Evolutionary conservation across 92 coral and sea anemone species (phyloP), one percentile per base, ranked within the genome.

Genomic region (Micromussa lordhowensis): DNA sequence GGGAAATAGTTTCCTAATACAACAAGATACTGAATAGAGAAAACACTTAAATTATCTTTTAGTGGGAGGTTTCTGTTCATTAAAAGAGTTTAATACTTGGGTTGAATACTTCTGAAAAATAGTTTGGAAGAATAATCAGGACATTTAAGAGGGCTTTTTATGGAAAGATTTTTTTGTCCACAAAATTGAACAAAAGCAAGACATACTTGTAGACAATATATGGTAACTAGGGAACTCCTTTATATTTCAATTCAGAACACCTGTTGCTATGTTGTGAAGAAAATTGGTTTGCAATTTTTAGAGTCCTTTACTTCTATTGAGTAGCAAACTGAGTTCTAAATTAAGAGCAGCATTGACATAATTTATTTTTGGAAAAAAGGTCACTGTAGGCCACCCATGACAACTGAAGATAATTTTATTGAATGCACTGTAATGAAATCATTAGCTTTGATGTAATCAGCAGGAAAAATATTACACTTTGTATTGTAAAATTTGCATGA

Each of bases 201-300:
- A 15, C 69, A 80, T 80, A 80, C 10, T 35, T 80, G 68, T 14
- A 58, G 11, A 15, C 21, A 31, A 11, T 80, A 48, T 24, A 5
- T 58, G 19, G 83, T 66, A 66, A 69, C 76, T 26, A 44, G 75
- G 61, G 16, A 68, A 64, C 21, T 38, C 18, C 2, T 53, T 51
- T 53, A 54, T 73, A 34, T 75, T 58, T 84, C 10, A 54, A 34
- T 35, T 3, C 53, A 58, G 15, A 77, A 51, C 61, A 82, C 79
- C 79, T 51, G 87, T 74, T 84, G 80, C 81, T 32, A 84, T 74
- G 80, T 73, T 55, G 49, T 31, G 18, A 18, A 74, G 48, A 28
- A 19, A 75, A 12, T 36, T 85, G 59, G 17, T 76, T 40, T 75
- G 34, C 4, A 49, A 4, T 31, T 4, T 59, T 35, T 36, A 84